phyloP scores from a whole-genome alignment of 1,140 invertebrate species.

The Linepithema humile region DNA sequence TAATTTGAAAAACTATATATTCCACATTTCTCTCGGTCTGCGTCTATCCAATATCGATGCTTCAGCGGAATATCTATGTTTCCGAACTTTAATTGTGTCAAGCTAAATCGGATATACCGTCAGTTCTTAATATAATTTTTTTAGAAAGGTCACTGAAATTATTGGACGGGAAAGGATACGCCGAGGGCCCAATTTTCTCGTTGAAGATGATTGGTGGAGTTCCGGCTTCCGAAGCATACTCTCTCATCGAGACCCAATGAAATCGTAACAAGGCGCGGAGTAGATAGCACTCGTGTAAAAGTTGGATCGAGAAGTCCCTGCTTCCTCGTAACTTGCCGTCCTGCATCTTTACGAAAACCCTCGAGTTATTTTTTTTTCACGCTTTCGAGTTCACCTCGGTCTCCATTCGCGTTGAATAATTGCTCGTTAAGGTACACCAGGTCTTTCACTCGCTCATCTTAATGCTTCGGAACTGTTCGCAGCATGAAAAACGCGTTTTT shows the following conservation, averaged over 20 bases:
- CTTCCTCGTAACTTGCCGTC: not conserved
- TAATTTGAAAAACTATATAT: not conserved
- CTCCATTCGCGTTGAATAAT: conserved; percentile 64
- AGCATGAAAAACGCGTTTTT: not conserved
- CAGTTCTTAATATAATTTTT: conserved; percentile 1
- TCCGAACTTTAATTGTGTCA: not conserved
- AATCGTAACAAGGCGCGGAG: conserved; percentile 12
- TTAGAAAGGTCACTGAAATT: not conserved
- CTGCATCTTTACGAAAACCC: conserved; percentile 19
- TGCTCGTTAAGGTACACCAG: conserved; percentile 64
- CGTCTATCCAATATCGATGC: not conserved
- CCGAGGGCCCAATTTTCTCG: conserved; percentile 21
- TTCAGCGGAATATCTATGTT: not conserved
- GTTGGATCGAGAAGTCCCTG: conserved; percentile 18
- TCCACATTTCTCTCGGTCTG: not conserved
- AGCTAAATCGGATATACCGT: not conserved
- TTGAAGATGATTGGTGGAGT: conserved; percentile 22
- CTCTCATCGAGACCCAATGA: conserved; percentile 31
- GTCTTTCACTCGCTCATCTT: conserved; percentile 37
- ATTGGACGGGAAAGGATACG: not conserved
- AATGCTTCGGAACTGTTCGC: not conserved
- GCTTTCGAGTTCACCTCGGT: conserved; percentile 40
- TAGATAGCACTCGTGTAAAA: conserved; percentile 32
- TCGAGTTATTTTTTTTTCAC: conserved; percentile 33
- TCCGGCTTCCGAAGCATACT: conserved; percentile 13